Percentiles rank a stretch among this genome's conserved stretches.
These are phyloP conservation scores for zebrafish (Danio rerio) DNA, from an alignment of 2,113 vertebrate genomes.

Conservation along the genomic window DNA sequence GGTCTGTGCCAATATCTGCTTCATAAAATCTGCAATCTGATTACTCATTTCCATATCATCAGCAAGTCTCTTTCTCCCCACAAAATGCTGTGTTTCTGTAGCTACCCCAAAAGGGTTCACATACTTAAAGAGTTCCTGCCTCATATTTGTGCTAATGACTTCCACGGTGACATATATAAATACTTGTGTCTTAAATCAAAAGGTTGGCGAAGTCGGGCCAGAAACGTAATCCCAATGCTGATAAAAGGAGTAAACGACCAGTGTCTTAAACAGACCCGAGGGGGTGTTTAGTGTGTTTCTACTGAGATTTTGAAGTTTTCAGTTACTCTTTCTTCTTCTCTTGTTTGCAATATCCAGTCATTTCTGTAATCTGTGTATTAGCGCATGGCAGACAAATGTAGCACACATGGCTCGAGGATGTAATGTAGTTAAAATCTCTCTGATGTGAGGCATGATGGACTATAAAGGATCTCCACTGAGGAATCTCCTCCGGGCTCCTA, in stretches of 20 bases:
- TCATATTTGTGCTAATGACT: neutral
- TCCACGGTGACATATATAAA: slow-evolving; percentile 28
- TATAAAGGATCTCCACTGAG: neutral
- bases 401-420: slow-evolving; percentile 23
- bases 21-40: slow-evolving; percentile 2
- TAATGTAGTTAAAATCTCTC: slow-evolving; percentile 7
- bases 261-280: neutral
- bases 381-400: neutral
- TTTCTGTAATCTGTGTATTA: slow-evolving; percentile 16
- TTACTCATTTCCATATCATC: slow-evolving; percentile 2
- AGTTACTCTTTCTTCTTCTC: neutral
- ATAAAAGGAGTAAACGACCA: neutral
- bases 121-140: neutral
- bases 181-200: slow-evolving; percentile 5
- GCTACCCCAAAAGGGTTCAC: neutral
- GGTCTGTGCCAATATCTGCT: slow-evolving; percentile 77
- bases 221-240: slow-evolving; percentile 7
- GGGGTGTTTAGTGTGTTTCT: slow-evolving; percentile 5
- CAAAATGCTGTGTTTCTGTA: neutral
- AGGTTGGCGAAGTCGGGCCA: neutral
- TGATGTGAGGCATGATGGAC: neutral
- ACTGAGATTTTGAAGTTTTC: slow-evolving; percentile 17
- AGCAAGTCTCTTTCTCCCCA: neutral
- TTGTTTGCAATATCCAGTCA: slow-evolving; percentile 22
- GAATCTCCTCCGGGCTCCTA: neutral